Base-by-base conservation (phyloP, 2,797 vertebrate species). In the Brotogeris chrysoptera region DNA sequence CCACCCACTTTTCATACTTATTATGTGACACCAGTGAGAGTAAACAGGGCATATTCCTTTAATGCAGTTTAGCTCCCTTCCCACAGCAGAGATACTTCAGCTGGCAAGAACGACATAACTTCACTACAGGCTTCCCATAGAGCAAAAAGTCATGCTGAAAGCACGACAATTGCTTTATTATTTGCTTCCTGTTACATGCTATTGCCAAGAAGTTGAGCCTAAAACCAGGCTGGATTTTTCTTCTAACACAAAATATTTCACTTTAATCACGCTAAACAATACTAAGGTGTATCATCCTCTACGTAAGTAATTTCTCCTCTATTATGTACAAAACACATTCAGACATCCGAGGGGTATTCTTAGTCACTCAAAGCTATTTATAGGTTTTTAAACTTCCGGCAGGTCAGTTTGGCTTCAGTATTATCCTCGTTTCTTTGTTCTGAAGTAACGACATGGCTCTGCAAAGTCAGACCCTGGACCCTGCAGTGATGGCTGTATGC, bases 321-420 rank as follows among this genome's bases (percentile, higher is more conserved):
- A 7, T 71, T 80, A 83, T n/a, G 16, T 55, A 53, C 52, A 76
- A 87, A 89, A 79, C 30, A 79, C 21, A 81, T 39, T 80, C 55
- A 86, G 85, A 69, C 34, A 81, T 20, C 68, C 2, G 0, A 85
- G 65, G 65, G 78, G 8, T 53, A 86, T 80, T 94, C 41, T 87
- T 95, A 74, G 79, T 10, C 57, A 78, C 68, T 27, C n/a, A 64
- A 92, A 93, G 71, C 38, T 95, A 91, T 92, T 91, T 85, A 81
- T 64, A 88, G 39, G 39, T 17, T 79, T 44, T 85, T 49, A 9
- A 80, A 70, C 79, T 82, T 96, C 88, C 71, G 46, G 68, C 38
- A 25, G 78, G 80, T 94, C 88, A 84, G 78, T 86, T 38, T 79
- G 59, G 60, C 90, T 90, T 44, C 70, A 76, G 36, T 88, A 77